Evolutionary conservation across 2,113 vertebrate genomes (phyloP), one percentile per base, ranked within the genome.

Genomic region (Bubo blakistoni): DNA sequence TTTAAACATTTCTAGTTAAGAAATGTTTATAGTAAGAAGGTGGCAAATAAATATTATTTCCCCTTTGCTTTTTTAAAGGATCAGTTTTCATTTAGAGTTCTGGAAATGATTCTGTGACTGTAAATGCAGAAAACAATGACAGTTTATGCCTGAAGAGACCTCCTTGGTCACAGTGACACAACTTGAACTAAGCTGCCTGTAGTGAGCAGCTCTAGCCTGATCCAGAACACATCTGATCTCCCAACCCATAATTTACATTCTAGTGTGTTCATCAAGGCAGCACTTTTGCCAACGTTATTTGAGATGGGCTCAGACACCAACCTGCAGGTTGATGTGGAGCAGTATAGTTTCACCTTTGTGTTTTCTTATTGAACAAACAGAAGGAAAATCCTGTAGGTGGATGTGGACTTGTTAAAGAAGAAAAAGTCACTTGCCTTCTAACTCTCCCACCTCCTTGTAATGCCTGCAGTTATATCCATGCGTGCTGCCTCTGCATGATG

Each of bases 11-110:
- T 69, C n/a, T 40, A 65, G 16, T 55, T 84, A 72, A 58, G 51
- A 86, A 90, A 92, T 76, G 20, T 72, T 95, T 94, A 67, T 26
- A 29, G 57, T 69, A 46, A 65, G 27, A 76, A 86, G 40, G 40
- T 17, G 10, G 34, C 49, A 85, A 81, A 84, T 81, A 67, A 44
- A 14, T 77, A 8, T 14, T 65, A 61, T 80, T 70, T 32, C 14
- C 61, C 42, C 46, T n/a, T 55, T 46, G 46, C 19, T 18, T 76
- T 84, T 74, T 92, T 9, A 54, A 91, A 63, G 69, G 27, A 40
- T 76, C 27, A 6, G 22, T 49, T 42, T 77, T 88, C 16, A 40
- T 81, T 88, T 47, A 55, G 88, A 71, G 19, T 16, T 84, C 19
- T 76, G 47, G 44, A 55, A 90, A 82, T 16, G 5, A 20, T 62